These are phyloP conservation scores for Neopipo cinnamomea DNA, from an alignment of 2,113 vertebrate species.

Conservation along the genomic window DNA sequence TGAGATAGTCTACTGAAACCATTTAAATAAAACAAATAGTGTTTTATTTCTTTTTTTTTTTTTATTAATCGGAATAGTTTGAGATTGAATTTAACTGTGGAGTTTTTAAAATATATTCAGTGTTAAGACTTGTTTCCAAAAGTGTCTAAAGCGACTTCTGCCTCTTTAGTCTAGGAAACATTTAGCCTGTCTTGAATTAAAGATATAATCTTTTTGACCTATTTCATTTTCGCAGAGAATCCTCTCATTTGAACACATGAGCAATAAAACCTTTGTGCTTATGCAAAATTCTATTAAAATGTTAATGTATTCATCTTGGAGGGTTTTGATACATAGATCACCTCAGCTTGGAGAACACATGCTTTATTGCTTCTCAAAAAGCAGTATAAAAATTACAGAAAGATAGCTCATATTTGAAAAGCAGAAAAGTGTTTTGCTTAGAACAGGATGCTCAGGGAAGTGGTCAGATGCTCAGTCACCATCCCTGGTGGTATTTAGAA, in stretches of 20 bases:
- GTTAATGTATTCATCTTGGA: neutral
- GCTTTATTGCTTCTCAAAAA: neutral
- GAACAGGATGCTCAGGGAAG: neutral
- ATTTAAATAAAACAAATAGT: neutral
- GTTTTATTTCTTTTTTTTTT: neutral
- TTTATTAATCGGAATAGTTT: neutral
- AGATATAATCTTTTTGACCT: neutral
- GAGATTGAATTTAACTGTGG: neutral
- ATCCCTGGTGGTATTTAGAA: neutral
- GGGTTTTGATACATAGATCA: neutral
- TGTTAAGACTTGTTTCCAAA: neutral
- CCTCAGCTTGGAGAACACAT: neutral
- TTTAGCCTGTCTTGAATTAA: neutral
- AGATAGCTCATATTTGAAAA: neutral
- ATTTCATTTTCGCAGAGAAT: neutral
- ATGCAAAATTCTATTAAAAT: neutral
- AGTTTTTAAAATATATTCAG: neutral
- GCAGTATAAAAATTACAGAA: neutral
- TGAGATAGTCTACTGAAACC: neutral
- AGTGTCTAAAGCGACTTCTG: neutral
- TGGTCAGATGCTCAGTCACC: neutral
- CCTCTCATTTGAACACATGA: neutral
- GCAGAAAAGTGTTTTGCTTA: neutral
- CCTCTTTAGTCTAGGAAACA: neutral
- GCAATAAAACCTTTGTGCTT: neutral